These are phyloP conservation scores for Sander vitreus DNA, from an alignment of 2,113 vertebrate species.

Conservation along the genomic window DNA sequence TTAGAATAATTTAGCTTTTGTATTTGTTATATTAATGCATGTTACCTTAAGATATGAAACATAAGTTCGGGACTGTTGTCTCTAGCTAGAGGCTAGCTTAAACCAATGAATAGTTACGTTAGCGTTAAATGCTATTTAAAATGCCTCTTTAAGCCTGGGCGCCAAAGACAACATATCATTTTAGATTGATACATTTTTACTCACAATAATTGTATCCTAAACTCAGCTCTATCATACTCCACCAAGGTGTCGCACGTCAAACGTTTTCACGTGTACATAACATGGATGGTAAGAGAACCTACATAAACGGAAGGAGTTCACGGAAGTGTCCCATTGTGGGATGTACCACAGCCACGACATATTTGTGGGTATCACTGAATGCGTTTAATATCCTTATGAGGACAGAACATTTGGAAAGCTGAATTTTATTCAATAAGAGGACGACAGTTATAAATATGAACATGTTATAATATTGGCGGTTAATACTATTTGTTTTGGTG, in stretches of 20 bases:
- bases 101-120: neutral
- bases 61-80: neutral
- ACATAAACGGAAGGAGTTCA: neutral
- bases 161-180: no score
- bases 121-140: neutral
- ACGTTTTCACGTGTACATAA: slow-evolving; percentile 41
- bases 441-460: rapidly evolving
- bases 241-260: neutral
- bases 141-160: neutral
- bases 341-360: slow-evolving; percentile 38
- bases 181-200: neutral
- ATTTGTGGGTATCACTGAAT: neutral
- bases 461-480: rapidly evolving
- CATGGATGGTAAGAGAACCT: no score
- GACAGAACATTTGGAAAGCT: rapidly evolving
- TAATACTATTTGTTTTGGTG: neutral
- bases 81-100: neutral
- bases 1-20: neutral
- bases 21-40: neutral
- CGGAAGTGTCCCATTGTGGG: slow-evolving; percentile 34
- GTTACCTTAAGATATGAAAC: neutral
- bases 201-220: slow-evolving; percentile 4
- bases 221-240: rapidly evolving
- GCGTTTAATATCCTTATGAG: neutral
- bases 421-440: rapidly evolving